Evolutionary conservation across 2,888 invertebrate genomes (phyloP).

Genomic region (Euclidia mi): DNA sequence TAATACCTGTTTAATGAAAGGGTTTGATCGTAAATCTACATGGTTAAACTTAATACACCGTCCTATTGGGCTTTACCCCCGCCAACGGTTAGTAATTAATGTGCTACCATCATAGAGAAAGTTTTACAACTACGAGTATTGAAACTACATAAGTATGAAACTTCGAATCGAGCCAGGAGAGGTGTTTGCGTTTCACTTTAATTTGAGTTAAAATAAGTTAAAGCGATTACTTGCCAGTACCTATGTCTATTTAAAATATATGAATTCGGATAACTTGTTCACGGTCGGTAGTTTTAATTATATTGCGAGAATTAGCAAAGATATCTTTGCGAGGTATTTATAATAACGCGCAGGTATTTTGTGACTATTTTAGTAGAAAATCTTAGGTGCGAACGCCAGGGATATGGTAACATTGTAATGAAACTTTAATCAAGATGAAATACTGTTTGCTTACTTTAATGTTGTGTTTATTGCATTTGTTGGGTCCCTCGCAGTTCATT

Average conservation of each 20-base stretch:
- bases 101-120: slow-evolving; percentile 84
- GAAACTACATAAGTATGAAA: slow-evolving; percentile 86
- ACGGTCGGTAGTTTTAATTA: slow-evolving; percentile 33
- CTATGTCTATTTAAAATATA: slow-evolving; percentile 54
- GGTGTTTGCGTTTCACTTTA: slow-evolving; percentile 80
- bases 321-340: slow-evolving; percentile 25
- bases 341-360: slow-evolving; percentile 13
- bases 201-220: slow-evolving; percentile 82
- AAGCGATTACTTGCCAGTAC: slow-evolving; percentile 64
- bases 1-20: slow-evolving; percentile 89
- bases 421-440: slow-evolving; percentile 30
- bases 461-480: slow-evolving; percentile 17
- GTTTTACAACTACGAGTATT: slow-evolving; percentile 84
- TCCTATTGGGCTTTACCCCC: slow-evolving; percentile 81
- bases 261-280: slow-evolving; percentile 45
- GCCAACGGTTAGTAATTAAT: slow-evolving; percentile 85
- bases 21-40: slow-evolving; percentile 89
- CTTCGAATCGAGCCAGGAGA: slow-evolving; percentile 80
- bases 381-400: slow-evolving; percentile 7
- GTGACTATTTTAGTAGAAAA: slow-evolving; percentile 4
- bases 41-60: slow-evolving; percentile 85
- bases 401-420: slow-evolving; percentile 15
- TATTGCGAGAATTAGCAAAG: slow-evolving; percentile 8
- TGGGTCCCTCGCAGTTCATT: slow-evolving; percentile 15
- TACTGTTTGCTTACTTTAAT: slow-evolving; percentile 17